Base-by-base conservation (phyloP, 2,113 vertebrate species). In the Oryzias melastigma region DNA sequence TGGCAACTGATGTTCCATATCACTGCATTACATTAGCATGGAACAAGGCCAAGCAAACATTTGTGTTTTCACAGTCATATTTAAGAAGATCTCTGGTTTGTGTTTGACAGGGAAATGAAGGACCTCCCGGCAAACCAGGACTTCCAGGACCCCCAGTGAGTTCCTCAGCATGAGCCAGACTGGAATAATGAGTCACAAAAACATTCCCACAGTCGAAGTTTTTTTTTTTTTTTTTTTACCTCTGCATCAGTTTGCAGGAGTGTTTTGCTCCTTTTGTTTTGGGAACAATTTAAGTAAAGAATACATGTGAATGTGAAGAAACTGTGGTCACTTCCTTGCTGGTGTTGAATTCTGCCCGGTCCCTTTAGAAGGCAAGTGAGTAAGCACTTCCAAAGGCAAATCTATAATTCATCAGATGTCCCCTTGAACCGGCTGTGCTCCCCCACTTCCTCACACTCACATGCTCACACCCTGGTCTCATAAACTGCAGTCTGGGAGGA, bases 91-190 rank as follows among this genome's bases (percentile, higher is more conserved):
- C 42, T 77, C 6, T 73, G 60, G n/a, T 75, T 73, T 84, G 24
- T 80, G 40, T 77, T 73, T 71, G 76, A 2, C 85, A 99, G 97
- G 97, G 97, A 62, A 93, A 69, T 17, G 94, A 98, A 73, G 97
- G 97, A 10, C 75, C 89, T 47, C 80, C 92, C 58, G 97, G 97
- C 49, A 92, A 82, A 66, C 93, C 93, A 64, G 92, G 92, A 29
- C 90, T 84, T 65, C 91, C 92, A 64, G 92, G 92, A 60, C 89
- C 91, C 65, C 89, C 90, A 10, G 92, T 93, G 85, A 92, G 91
- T 87, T 68, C 42, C 20, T 71, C 52, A 54, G 43, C 59, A 44
- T 61, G 25, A 66, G 29, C n/a, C 49, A 67, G 27, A 27, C 48
- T 18, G 5, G 62, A 14, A 62, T 54, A 58, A 58, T 10, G 51